Conservation (phyloP, 2,113 vertebrate genomes). For the Coptodon rendalli region DNA sequence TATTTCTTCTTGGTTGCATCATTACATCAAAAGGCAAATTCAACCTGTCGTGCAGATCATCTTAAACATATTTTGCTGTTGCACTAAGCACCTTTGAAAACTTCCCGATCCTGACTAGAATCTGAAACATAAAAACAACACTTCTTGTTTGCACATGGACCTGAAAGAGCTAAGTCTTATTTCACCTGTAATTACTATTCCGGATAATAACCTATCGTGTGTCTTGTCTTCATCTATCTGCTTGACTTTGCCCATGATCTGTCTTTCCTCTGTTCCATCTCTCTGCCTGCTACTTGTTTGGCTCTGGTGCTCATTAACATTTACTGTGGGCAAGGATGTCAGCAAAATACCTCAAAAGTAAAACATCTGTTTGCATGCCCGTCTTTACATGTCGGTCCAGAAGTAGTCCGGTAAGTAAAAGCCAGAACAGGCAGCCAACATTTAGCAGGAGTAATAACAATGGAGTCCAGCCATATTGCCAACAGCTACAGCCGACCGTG, state of each 20-base stretch:
- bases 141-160: neutral
- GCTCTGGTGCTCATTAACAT: neutral
- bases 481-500: constrained; percentile 48
- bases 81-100: neutral
- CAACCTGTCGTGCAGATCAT: neutral
- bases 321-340: neutral
- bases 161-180: neutral
- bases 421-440: constrained; percentile 30
- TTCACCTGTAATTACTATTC: neutral
- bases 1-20: constrained; percentile 30
- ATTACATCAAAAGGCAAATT: constrained; percentile 5
- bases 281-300: neutral
- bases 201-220: neutral
- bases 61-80: neutral
- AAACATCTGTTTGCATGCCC: constrained; percentile 22
- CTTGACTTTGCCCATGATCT: neutral
- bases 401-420: constrained; percentile 7
- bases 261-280: neutral
- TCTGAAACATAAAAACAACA: neutral
- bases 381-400: constrained; percentile 19
- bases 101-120: neutral
- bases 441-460: constrained; percentile 57
- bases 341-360: constrained; percentile 2
- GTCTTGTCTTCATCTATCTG: neutral
- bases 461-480: constrained; percentile 37